phyloP scores from a whole-genome alignment of 2,888 invertebrate species.

The Protophormia terraenovae region DNA sequence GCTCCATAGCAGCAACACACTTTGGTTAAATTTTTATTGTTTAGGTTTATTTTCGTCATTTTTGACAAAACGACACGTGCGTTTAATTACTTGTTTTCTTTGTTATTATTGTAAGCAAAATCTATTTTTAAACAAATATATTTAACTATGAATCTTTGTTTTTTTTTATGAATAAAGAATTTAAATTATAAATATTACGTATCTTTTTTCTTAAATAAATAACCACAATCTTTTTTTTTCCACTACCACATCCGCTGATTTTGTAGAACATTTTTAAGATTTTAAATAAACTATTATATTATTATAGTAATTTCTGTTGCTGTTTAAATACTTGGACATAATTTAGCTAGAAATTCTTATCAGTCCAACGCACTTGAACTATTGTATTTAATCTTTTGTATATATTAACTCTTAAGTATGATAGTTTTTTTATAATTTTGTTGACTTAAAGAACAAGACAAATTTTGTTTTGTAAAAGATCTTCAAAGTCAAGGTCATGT shows the following conservation, averaged over 20 bases:
- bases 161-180: neutral
- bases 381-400: neutral
- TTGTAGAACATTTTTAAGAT: neutral
- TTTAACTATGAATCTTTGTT: neutral
- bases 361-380: neutral
- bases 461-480: neutral
- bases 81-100: neutral
- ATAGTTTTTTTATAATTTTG: too few species aligned
- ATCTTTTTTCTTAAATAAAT: neutral
- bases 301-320: neutral
- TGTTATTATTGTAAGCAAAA: neutral
- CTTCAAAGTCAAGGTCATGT: conserved; percentile 5
- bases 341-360: neutral
- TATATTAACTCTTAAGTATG: neutral
- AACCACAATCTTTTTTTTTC: neutral
- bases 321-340: neutral
- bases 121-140: neutral
- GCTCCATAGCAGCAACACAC: neutral
- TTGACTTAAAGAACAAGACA: too few species aligned
- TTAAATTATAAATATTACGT: neutral
- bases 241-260: conserved; percentile 1
- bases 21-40: neutral
- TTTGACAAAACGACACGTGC: neutral
- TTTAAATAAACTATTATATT: neutral
- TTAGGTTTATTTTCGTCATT: neutral